Conservation (phyloP, 2,888 invertebrate genomes). For the Eulithis prunata region DNA sequence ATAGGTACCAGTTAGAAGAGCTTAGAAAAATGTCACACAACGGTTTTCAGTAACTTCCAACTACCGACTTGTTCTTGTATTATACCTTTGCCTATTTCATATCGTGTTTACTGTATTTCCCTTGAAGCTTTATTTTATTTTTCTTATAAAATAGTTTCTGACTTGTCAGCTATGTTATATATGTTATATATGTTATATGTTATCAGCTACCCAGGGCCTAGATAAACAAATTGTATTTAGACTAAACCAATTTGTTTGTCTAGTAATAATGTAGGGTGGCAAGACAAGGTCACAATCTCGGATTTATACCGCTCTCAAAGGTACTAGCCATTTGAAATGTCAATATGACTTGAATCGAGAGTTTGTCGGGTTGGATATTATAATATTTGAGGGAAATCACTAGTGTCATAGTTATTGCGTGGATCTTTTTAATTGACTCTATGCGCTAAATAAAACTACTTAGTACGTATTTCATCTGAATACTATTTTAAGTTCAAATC, state of each 20-base stretch:
- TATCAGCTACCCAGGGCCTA: background rate
- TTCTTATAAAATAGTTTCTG: background rate
- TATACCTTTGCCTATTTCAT: too few relatives aligned
- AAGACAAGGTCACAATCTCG: constrained; percentile 1
- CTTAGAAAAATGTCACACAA: too few relatives aligned
- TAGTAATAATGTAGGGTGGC: constrained; percentile 13
- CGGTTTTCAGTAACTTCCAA: too few relatives aligned
- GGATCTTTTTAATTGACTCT: background rate
- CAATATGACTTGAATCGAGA: constrained; percentile 1
- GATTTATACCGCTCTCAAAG: background rate
- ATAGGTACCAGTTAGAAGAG: too few relatives aligned
- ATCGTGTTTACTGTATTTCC: background rate
- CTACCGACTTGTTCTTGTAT: too few relatives aligned
- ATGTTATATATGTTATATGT: too few relatives aligned
- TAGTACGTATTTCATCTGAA: too few relatives aligned
- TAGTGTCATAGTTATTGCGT: background rate
- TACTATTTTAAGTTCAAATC: too few relatives aligned
- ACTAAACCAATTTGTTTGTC: constrained; percentile 8
- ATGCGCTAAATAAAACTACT: too few relatives aligned
- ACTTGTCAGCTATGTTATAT: too few relatives aligned
- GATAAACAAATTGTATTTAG: background rate
- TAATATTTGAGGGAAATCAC: constrained; percentile 2
- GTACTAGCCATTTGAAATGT: background rate
- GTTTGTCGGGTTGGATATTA: background rate
- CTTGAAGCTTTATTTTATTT: background rate